Conservation (phyloP, 2,888 invertebrate species). For the Plusia festucae region DNA sequence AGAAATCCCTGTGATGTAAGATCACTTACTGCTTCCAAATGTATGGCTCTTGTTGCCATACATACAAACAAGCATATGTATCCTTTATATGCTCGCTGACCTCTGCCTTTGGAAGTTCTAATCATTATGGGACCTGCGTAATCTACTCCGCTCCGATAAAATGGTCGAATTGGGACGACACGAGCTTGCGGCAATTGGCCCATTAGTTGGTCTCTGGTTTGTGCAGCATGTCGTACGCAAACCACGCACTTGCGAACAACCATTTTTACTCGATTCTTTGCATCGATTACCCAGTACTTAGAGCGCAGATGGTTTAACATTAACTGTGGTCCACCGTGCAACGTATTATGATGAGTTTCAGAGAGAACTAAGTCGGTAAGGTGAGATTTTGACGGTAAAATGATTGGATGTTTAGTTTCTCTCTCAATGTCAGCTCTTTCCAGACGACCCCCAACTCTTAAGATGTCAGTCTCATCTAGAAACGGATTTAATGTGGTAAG, state of each 20-base stretch:
- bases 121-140: constrained; percentile 39
- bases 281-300: constrained; percentile 44
- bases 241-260: constrained; percentile 29
- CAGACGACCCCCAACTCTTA: constrained; percentile 43
- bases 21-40: constrained; percentile 59
- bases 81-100: constrained; percentile 29
- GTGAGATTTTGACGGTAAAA: constrained; percentile 21
- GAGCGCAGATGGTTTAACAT: constrained; percentile 42
- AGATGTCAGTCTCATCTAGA: constrained; percentile 26
- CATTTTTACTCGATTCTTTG: constrained; percentile 22
- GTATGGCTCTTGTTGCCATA: constrained; percentile 54
- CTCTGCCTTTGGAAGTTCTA: constrained; percentile 35
- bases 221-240: constrained; percentile 27
- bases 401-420: constrained; percentile 37
- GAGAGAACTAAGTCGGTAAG: constrained; percentile 33
- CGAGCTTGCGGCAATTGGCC: constrained; percentile 42
- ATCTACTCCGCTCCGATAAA: constrained; percentile 33
- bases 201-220: constrained; percentile 35
- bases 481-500: constrained; percentile 24
- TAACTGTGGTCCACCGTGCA: constrained; percentile 52
- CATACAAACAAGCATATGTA: constrained; percentile 50
- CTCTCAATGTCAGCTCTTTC: constrained; percentile 14
- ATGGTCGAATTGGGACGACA: constrained; percentile 29
- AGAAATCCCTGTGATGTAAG: constrained; percentile 54
- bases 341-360: constrained; percentile 47